Evolutionary conservation across 2,797 vertebrate species (phyloP), one percentile per base, ranked within the genome.

Genomic region (Tympanoctomys barrerae): DNA sequence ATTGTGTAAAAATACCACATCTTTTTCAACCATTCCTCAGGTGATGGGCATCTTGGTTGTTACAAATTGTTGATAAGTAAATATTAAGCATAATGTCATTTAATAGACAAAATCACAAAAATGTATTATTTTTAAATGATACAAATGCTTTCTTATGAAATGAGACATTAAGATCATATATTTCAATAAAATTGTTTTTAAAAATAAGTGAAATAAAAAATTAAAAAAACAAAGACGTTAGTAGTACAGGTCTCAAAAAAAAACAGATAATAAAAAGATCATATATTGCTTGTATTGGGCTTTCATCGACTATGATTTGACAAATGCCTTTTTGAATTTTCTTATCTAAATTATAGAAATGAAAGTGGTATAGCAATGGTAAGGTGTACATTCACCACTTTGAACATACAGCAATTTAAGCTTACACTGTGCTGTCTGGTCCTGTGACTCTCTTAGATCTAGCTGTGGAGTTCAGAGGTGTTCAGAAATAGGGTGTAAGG

Each of bases 51-150:
- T 39, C 39, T 39, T 39, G 39, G 39, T 39, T 39, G 2, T 39
- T 39, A 39, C 39, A 39, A 39, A 39, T 39, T 39, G 39, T 39
- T 39, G 4, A 39, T 39, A 39, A 39, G 21, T 64, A 8, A 82
- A 19, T 79, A 54, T 68, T 90, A 26, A 13, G 4, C 8, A 0
- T 49, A 52, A 91, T 78, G 18, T 0, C 31, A 88, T 77, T 84
- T 82, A 83, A 62, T 70, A 33, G 18, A 80, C 14, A 89, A 57
- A 91, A 95, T 83, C 11, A 70, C 82, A 31, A 83, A n/a, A 80
- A 62, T 28, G 3, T 39, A 16, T 26, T 70, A 46, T 64, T 91
- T 94, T 82, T 80, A 52, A 93, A 31, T 66, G 57, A 26, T 64
- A 1, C 13, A 80, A 87, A 39, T 64, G 0, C 12, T 61, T 1